Evolutionary conservation across 2,113 vertebrate genomes (phyloP).

Genomic region (Zosterops lateralis): DNA sequence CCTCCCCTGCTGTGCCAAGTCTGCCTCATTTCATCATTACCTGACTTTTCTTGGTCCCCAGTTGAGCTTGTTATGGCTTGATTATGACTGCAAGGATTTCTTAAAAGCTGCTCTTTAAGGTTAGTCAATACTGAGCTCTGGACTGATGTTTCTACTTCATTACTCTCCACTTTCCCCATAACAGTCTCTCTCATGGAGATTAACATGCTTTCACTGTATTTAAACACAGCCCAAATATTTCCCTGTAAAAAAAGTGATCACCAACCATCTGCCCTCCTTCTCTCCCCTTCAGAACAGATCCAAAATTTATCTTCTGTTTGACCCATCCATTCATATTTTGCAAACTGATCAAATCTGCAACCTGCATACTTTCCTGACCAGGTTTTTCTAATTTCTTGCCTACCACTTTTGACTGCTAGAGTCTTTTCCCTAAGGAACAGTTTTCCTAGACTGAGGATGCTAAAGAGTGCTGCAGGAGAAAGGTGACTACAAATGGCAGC

Average conservation of each 20-base stretch:
- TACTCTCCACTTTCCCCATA: background rate
- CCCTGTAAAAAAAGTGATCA: background rate
- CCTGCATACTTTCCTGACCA: background rate
- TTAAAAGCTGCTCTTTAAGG: background rate
- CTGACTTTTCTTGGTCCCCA: background rate
- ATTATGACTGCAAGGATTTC: background rate
- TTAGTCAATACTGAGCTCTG: background rate
- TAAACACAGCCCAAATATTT: background rate
- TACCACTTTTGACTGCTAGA: background rate
- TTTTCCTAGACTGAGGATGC: background rate
- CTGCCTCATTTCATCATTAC: background rate
- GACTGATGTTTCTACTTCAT: background rate
- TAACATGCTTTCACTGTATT: background rate
- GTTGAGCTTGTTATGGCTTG: background rate
- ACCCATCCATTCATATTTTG: background rate
- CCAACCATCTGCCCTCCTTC: background rate
- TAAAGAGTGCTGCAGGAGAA: background rate
- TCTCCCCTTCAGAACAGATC: background rate
- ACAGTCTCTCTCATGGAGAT: background rate
- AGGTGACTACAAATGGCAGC: accelerated
- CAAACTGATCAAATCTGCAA: background rate
- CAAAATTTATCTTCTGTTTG: background rate
- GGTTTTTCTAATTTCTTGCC: background rate
- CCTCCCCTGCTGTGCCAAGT: background rate
- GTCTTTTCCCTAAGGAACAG: background rate